These are phyloP conservation scores for Acridotheres tristis DNA, from an alignment of 2,797 vertebrate species.

Conservation along the genomic window DNA sequence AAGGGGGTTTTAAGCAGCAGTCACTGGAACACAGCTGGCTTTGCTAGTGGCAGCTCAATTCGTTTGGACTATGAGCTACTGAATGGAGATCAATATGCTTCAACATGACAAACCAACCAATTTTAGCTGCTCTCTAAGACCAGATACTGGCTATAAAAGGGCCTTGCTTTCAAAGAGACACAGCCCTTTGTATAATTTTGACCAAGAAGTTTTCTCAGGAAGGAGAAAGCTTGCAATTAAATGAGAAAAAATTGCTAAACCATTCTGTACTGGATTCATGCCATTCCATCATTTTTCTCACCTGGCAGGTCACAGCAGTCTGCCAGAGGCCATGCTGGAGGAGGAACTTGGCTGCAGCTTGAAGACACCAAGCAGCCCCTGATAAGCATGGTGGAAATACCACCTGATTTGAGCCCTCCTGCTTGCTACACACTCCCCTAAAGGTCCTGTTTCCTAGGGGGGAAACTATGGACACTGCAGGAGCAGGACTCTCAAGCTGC, in stretches of 20 bases:
- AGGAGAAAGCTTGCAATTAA: not conserved
- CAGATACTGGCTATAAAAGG: not conserved
- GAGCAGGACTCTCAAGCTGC: not conserved
- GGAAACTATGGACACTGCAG: not conserved
- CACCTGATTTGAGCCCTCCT: not conserved
- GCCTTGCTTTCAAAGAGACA: not conserved
- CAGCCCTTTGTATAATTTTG: not conserved
- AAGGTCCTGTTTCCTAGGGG: not conserved
- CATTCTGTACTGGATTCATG: not conserved
- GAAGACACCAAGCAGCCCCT: not conserved
- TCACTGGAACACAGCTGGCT: not conserved
- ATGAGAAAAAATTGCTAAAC: not conserved
- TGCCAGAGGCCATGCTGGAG: not conserved
- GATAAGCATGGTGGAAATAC: accelerated
- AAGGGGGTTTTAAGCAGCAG: not conserved
- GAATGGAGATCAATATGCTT: not conserved
- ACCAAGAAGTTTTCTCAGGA: not conserved
- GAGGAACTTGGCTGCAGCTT: not conserved
- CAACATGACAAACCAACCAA: not conserved
- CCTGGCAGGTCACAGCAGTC: not conserved
- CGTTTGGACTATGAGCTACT: not conserved
- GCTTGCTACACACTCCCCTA: not conserved
- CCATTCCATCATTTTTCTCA: not conserved
- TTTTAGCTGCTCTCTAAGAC: not conserved
- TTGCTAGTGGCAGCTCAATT: not conserved